Percentiles rank a stretch among this genome's conserved stretches.
These are phyloP conservation scores for Temnothorax rugatulus DNA, from an alignment of 2,888 invertebrate species.

Conservation along the genomic window DNA sequence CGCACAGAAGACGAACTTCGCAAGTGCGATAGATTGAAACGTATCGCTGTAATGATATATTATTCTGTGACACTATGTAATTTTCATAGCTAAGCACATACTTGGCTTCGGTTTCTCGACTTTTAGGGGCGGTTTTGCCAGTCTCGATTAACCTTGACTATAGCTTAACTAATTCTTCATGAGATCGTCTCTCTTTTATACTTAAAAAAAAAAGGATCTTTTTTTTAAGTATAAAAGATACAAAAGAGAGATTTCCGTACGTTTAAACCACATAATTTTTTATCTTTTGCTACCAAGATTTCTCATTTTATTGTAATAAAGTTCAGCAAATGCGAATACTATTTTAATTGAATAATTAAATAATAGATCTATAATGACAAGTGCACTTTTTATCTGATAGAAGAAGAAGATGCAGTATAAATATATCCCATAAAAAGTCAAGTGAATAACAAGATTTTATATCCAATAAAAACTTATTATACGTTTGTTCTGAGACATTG, in stretches of 20 bases:
- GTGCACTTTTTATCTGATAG: neutral
- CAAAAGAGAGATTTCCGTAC: neutral
- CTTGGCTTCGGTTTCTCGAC: slow-evolving; percentile 25
- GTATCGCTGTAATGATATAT: slow-evolving; percentile 51
- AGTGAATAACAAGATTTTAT: neutral
- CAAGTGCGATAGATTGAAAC: slow-evolving; percentile 56
- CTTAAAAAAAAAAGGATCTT: slow-evolving; percentile 3
- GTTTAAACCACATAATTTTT: neutral
- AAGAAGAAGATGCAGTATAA: neutral
- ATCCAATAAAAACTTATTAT: neutral
- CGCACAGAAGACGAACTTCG: slow-evolving; percentile 48
- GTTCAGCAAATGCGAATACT: neutral
- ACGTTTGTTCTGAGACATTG: neutral
- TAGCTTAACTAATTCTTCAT: slow-evolving; percentile 1
- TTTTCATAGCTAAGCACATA: slow-evolving; percentile 48
- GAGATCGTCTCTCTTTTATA: neutral
- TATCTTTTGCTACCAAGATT: neutral
- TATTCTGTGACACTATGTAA: slow-evolving; percentile 43
- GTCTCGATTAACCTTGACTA: slow-evolving; percentile 34
- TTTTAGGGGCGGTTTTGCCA: slow-evolving; percentile 32
- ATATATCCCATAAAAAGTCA: neutral
- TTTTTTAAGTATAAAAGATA: neutral
- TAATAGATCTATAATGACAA: neutral
- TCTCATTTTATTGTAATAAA: neutral
- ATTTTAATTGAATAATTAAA: neutral